Percentiles rank a stretch among this genome's conserved stretches.
These are phyloP conservation scores for Nasonia giraulti DNA, from an alignment of 1,140 invertebrate species.

Conservation along the genomic window DNA sequence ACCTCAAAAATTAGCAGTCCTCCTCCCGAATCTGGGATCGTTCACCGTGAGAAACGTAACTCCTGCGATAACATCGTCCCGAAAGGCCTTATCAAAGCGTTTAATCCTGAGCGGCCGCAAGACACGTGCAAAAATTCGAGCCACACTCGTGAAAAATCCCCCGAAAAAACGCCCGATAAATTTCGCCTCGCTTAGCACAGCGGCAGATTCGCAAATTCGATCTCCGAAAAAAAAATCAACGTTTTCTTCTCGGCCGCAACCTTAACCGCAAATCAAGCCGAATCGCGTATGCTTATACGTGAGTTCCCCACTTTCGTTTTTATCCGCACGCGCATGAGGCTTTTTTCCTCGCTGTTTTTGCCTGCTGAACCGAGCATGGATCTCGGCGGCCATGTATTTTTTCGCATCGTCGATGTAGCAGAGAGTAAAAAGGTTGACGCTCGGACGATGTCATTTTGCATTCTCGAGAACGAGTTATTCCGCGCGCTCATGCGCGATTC, in stretches of 20 bases:
- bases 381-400: neutral
- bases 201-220: neutral
- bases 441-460: constrained; percentile 41
- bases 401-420: neutral
- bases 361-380: neutral
- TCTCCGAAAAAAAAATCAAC: neutral
- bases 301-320: constrained; percentile 35
- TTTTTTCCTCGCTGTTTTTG: neutral
- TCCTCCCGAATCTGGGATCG: no score
- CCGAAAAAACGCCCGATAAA: neutral
- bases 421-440: constrained; percentile 8
- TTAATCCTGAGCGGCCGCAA: neutral
- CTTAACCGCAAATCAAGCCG: neutral
- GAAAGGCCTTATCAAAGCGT: neutral
- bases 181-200: neutral
- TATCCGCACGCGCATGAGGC: neutral
- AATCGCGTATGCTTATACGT: neutral
- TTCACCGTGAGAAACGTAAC: neutral
- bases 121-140: neutral
- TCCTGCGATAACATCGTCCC: neutral
- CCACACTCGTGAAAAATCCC: neutral
- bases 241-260: neutral
- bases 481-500: neutral
- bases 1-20: neutral
- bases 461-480: constrained; percentile 43